Evolutionary conservation across 2,797 vertebrate species (phyloP).

Genomic region (Platalea minor): DNA sequence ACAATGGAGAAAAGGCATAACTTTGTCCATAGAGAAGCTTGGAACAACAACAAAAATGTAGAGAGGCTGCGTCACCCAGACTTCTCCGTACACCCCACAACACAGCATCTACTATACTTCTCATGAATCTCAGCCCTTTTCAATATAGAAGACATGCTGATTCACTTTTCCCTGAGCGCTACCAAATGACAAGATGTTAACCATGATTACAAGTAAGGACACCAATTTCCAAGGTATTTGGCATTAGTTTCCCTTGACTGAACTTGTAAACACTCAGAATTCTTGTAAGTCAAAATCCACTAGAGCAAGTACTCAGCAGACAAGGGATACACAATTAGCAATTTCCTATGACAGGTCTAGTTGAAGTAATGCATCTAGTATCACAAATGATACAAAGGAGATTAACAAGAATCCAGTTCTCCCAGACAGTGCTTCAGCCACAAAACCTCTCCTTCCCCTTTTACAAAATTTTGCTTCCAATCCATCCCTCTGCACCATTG

Average conservation of each 20-base stretch:
- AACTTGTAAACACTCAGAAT: neutral
- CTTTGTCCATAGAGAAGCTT: neutral
- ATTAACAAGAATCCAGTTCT: neutral
- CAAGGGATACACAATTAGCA: neutral
- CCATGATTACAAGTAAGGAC: neutral
- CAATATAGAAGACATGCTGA: neutral
- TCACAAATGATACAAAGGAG: neutral
- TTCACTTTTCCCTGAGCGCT: neutral
- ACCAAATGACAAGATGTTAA: neutral
- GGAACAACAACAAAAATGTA: neutral
- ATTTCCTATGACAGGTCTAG: neutral
- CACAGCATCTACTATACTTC: neutral
- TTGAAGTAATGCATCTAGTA: neutral
- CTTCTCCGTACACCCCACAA: neutral
- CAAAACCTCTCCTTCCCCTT: neutral
- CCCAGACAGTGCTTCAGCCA: neutral
- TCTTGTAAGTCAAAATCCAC: neutral
- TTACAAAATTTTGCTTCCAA: neutral
- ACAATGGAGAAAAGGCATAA: neutral
- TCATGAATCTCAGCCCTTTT: neutral
- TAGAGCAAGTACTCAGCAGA: neutral
- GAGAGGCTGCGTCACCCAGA: neutral
- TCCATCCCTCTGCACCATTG: neutral
- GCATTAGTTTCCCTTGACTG: neutral
- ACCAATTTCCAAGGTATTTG: neutral